Evolutionary conservation across 2,888 invertebrate species (phyloP).

Genomic region (Andrena minutula): DNA sequence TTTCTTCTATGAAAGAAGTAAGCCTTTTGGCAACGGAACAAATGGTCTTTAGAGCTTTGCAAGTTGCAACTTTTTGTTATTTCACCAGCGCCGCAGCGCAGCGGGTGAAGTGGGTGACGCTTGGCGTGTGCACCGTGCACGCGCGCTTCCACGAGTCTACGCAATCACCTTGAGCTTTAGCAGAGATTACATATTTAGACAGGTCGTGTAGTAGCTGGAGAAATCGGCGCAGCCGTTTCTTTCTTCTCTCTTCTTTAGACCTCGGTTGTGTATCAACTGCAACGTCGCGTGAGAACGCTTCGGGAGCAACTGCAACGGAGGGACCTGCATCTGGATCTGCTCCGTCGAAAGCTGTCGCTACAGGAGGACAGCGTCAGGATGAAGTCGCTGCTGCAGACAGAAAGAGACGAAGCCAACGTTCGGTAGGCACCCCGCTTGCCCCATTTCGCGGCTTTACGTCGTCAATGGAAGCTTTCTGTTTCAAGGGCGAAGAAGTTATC

Average conservation of each 20-base stretch:
- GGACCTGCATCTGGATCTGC: slow-evolving; percentile 95
- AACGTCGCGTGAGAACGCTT: slow-evolving; percentile 93
- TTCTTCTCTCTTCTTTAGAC: slow-evolving; percentile 86
- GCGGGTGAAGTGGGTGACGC: not conserved
- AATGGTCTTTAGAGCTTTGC: not conserved
- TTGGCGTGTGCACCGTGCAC: not conserved
- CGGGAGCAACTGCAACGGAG: slow-evolving; percentile 96
- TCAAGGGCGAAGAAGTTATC: slow-evolving; percentile 91
- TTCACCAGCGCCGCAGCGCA: not conserved
- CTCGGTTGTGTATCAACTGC: slow-evolving; percentile 95
- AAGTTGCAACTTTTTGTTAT: not conserved
- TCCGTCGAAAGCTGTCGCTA: slow-evolving; percentile 94
- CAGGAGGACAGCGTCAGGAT: slow-evolving; percentile 91
- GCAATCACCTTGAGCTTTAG: not conserved
- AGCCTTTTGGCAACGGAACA: slow-evolving; percentile 80
- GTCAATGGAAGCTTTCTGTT: not conserved
- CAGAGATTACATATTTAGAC: not conserved
- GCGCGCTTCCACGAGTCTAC: slow-evolving; percentile 1
- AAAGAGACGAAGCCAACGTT: slow-evolving; percentile 85
- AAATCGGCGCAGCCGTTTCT: not conserved
- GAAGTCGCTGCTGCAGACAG: slow-evolving; percentile 87
- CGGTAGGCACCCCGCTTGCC: slow-evolving; percentile 74
- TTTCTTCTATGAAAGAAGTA: slow-evolving; percentile 92
- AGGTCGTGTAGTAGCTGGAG: not conserved
- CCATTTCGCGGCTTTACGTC: not conserved